phyloP scores from a whole-genome alignment of 2,797 vertebrate species.

The Channa striata region DNA sequence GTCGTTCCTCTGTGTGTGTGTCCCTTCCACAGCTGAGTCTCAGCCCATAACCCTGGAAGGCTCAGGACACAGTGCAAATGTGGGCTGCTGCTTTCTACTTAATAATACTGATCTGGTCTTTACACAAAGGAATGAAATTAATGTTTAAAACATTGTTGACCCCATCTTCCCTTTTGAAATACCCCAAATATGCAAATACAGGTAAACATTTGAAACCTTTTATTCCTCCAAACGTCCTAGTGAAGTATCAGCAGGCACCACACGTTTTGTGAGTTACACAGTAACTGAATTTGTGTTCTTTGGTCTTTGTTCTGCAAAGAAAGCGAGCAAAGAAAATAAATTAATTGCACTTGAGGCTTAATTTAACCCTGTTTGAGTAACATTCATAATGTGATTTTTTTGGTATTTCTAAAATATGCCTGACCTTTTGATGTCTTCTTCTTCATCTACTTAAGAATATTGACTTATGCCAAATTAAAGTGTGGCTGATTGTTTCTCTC shows the following conservation, averaged over 20 bases:
- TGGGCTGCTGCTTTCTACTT: neutral
- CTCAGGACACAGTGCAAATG: constrained; percentile 26
- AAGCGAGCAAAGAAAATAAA: constrained; percentile 6
- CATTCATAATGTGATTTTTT: neutral
- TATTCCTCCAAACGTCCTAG: neutral
- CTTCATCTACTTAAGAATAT: constrained; percentile 38
- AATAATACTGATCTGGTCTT: neutral
- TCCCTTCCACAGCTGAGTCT: constrained; percentile 56
- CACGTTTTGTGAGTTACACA: neutral
- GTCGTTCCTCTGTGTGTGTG: constrained; percentile 33
- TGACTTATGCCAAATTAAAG: constrained; percentile 66
- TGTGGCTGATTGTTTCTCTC: constrained; percentile 65
- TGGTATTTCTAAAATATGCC: constrained; percentile 10
- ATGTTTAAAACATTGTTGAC: no score
- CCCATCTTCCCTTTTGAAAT: neutral
- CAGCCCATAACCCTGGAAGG: constrained; percentile 31
- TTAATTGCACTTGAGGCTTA: neutral
- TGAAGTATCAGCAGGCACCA: neutral
- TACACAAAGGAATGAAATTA: neutral
- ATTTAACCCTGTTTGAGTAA: constrained; percentile 1
- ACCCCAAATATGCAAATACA: neutral
- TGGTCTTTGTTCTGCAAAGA: neutral
- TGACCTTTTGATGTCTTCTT: constrained; percentile 36
- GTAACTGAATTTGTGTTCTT: neutral
- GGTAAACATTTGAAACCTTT: neutral